Evolutionary conservation across 2,113 vertebrate genomes (phyloP).

Genomic region (Scomber japonicus): DNA sequence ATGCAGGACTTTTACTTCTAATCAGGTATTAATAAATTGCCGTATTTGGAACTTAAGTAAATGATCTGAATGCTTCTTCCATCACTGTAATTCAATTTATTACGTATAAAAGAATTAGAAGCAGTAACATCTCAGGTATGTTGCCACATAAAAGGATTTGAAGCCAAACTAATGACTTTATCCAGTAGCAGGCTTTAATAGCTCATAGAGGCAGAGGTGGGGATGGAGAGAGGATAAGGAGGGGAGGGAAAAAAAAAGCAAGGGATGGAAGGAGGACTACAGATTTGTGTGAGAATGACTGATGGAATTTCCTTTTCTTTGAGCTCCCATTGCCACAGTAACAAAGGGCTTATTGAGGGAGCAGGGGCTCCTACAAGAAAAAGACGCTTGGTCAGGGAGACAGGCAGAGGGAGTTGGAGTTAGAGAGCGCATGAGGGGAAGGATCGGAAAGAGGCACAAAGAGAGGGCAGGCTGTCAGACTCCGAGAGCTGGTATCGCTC

Average conservation of each 20-base stretch:
- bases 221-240: constrained; percentile 6
- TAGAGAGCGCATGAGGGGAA: constrained; percentile 1
- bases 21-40: too few species aligned
- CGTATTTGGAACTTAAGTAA: too few species aligned
- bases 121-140: constrained; percentile 3
- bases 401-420: constrained; percentile 25
- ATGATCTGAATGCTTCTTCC: too few species aligned
- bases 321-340: constrained; percentile 66
- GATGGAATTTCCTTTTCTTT: constrained; percentile 77
- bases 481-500: constrained; percentile 27
- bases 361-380: constrained; percentile 50
- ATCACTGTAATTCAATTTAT: constrained; percentile 9
- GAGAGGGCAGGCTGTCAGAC: constrained; percentile 48
- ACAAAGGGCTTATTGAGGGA: constrained; percentile 79
- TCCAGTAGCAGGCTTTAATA: constrained; percentile 7
- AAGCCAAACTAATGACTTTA: constrained; percentile 23
- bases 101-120: neutral
- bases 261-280: constrained; percentile 32
- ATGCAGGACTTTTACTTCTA: too few species aligned
- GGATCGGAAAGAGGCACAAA: constrained; percentile 18
- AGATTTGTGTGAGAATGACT: constrained; percentile 71
- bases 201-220: neutral
- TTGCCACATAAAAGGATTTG: constrained; percentile 17
- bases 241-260: neutral
- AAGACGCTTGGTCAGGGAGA: constrained; percentile 46